These are phyloP conservation scores for Drosophila acutilabella DNA, from an alignment of 2,888 invertebrate genomes.

Conservation along the genomic window DNA sequence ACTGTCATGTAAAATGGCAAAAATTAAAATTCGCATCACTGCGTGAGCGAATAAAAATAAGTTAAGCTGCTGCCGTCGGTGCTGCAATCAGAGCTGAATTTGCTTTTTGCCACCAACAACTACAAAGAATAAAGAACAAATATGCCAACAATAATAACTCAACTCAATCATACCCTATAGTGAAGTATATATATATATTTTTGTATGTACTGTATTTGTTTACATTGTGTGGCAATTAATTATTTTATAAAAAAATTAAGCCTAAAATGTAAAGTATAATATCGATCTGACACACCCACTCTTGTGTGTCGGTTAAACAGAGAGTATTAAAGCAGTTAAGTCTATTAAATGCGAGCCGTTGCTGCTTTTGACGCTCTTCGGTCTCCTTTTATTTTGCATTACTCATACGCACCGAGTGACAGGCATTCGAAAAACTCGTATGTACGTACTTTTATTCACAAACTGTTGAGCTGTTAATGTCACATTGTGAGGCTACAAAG, in stretches of 20 bases:
- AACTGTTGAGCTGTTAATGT: conserved; percentile 47
- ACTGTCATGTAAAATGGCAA: conserved; percentile 53
- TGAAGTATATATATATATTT: background rate
- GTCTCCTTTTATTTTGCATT: conserved; percentile 24
- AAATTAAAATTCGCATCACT: conserved; percentile 51
- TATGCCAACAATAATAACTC: fast-evolving
- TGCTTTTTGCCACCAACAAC: conserved; percentile 12
- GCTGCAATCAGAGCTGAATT: conserved; percentile 29
- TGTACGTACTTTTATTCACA: conserved; percentile 16
- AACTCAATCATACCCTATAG: conserved; percentile 11
- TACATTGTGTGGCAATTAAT: too few species aligned
- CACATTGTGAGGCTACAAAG: conserved; percentile 42
- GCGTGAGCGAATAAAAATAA: conserved; percentile 46
- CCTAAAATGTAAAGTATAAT: background rate
- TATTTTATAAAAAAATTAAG: too few species aligned
- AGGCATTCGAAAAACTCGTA: conserved; percentile 34
- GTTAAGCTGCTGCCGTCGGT: conserved; percentile 42
- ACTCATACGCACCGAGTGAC: conserved; percentile 61
- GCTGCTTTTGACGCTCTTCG: conserved; percentile 19
- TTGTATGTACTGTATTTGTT: background rate
- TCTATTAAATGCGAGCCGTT: conserved; percentile 14
- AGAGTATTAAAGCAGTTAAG: conserved; percentile 15
- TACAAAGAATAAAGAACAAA: conserved; percentile 6
- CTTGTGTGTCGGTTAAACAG: background rate
- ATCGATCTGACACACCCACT: background rate